Percentiles rank a stretch among this genome's conserved stretches.
Evolutionary conservation across 92 coral and sea anemone species (phyloP).

Genomic region (Virgularia gustaviana): DNA sequence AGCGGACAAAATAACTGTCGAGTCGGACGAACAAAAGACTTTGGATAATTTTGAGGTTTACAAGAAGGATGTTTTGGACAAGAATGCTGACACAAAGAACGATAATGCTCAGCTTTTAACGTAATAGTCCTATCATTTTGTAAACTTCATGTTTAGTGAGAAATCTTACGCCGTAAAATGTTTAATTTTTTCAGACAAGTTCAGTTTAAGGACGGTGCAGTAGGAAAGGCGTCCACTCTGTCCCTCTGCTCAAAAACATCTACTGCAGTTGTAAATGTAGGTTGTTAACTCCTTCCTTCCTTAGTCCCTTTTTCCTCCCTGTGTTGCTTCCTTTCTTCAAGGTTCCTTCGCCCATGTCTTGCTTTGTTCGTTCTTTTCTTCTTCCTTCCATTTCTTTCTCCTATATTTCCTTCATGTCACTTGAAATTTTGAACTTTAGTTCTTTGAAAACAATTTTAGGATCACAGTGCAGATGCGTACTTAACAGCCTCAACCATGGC

Average conservation of each 20-base stretch:
- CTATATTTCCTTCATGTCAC: no score
- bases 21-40: conserved; percentile 53
- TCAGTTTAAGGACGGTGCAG: conserved; percentile 54
- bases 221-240: conserved; percentile 74
- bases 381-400: background rate
- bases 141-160: background rate
- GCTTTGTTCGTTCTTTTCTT: background rate
- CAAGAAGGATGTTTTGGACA: conserved; percentile 59
- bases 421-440: background rate
- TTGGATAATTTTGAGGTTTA: conserved; percentile 64
- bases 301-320: background rate
- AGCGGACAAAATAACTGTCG: conserved; percentile 53
- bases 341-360: background rate
- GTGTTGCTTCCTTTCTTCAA: background rate
- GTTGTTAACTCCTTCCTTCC: background rate
- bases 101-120: conserved; percentile 84
- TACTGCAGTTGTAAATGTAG: conserved; percentile 79
- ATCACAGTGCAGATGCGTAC: conserved; percentile 4
- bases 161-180: background rate
- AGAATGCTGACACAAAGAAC: conserved; percentile 31
- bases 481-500: conserved; percentile 35
- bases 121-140: conserved; percentile 50
- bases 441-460: no score
- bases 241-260: conserved; percentile 76
- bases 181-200: conserved; percentile 43